A percentile compares a stretch with the other conserved stretches of the same genome.
Evolutionary conservation across 2,888 invertebrate species (phyloP).

Genomic region (Acronicta leporina): DNA sequence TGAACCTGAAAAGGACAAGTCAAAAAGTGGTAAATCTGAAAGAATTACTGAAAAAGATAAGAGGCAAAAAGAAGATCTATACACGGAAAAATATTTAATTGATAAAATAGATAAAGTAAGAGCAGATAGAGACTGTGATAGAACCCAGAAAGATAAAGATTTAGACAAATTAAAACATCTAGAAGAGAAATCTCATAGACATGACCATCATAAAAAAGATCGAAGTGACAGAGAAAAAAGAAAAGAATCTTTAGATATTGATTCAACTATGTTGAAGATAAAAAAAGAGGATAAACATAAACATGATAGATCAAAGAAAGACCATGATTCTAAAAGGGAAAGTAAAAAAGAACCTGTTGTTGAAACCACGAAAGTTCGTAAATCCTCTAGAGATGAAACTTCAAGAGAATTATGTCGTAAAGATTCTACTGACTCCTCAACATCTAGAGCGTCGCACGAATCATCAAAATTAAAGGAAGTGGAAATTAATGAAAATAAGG

Average conservation of each 20-base stretch:
- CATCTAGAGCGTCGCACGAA: constrained; percentile 84
- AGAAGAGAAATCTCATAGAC: constrained; percentile 80
- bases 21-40: constrained; percentile 69
- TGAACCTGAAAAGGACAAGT: constrained; percentile 68
- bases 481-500: constrained; percentile 76
- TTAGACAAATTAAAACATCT: constrained; percentile 70
- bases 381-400: constrained; percentile 83
- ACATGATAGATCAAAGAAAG: constrained; percentile 80
- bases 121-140: constrained; percentile 72
- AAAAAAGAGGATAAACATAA: constrained; percentile 87
- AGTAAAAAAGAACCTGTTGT: constrained; percentile 80
- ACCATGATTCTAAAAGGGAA: constrained; percentile 79
- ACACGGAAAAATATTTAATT: constrained; percentile 61
- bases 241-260: constrained; percentile 72
- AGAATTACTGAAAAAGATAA: constrained; percentile 74
- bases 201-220: constrained; percentile 86
- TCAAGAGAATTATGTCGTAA: constrained; percentile 80
- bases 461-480: constrained; percentile 78
- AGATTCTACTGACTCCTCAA: constrained; percentile 86
- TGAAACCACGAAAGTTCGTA: constrained; percentile 77
- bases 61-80: constrained; percentile 67
- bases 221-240: constrained; percentile 79
- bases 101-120: constrained; percentile 69
- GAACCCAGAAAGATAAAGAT: constrained; percentile 70
- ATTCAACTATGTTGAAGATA: constrained; percentile 61